Base-by-base conservation (phyloP, 2,888 invertebrate species). In the Campopleginae sp. region DNA sequence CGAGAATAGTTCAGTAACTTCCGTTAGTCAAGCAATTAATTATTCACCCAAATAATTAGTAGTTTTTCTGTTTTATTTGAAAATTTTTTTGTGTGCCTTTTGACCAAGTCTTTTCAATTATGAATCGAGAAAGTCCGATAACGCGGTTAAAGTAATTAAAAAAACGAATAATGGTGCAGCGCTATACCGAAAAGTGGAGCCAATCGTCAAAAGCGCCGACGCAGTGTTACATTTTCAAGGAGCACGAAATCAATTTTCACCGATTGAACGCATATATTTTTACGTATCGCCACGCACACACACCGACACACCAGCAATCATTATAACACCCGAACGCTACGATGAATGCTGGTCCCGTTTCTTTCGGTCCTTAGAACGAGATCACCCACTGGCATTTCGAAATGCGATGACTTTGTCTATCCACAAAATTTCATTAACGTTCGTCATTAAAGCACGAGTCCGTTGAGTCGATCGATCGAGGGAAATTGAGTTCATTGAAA, bases 221-320 rank as follows among this genome's bases (percentile, higher is more conserved):
- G 46, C 75, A 38, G 38, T 76, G 74, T 46, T 61, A 46, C 66
- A 78, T 23, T 54, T 71, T 58, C 75, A 75, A 79, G 84, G 70
- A 54, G 84, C 85, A 79, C 76, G 79, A 66, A 85, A 85, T 85
- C 85, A 85, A 85, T 85, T 85, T 85, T 82, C 82, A 82, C 51
- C 82, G 85, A 81, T 85, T 74, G 81, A 77, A 68, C 75, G 31
- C 17, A 38, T 27, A 80, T 27, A 31, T 33, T 51, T 48, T 51
- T 61, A 42, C 23, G 42, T 12, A 44, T 12, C 33, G 31, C 38
- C 23, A 70, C 68, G n/a, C 31, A 58, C 31, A 17, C 31, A 38
- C 31, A 66, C 27, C 42, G 46, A 31, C 23, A 27, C 27, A n/a
- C n/a, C n/a, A 46, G 8, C 17, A 38, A 63, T 48, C 48, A 27